Evolutionary conservation across 2,797 vertebrate species (phyloP).

Genomic region (Acomys russatus): DNA sequence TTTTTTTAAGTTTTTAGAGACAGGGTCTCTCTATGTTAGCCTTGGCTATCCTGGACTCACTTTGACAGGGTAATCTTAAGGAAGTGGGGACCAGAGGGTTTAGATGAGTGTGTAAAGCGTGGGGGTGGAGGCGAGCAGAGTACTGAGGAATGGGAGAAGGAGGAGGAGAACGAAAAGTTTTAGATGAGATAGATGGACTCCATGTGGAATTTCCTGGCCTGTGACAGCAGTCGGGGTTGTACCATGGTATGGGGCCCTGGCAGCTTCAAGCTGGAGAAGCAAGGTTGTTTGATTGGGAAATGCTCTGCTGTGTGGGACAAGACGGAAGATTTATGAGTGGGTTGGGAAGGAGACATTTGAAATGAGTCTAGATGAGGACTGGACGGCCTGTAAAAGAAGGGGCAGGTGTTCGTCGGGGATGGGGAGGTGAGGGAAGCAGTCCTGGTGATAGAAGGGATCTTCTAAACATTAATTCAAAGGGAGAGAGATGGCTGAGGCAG

Average conservation of each 20-base stretch:
- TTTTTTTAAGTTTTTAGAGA: no score
- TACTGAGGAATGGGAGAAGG: background rate
- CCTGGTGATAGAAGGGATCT: background rate
- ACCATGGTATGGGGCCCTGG: background rate
- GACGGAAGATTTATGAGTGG: background rate
- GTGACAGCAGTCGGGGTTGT: no score
- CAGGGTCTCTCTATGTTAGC: no score
- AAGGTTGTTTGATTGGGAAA: background rate
- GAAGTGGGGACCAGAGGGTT: background rate
- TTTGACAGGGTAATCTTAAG: background rate
- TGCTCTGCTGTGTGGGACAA: background rate
- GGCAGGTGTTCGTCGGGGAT: background rate
- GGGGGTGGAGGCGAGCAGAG: background rate
- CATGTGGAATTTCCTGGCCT: background rate
- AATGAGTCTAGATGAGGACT: background rate
- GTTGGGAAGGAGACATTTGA: background rate
- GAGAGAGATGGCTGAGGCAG: background rate
- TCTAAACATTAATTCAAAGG: background rate
- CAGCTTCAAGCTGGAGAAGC: background rate
- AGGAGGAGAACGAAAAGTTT: background rate
- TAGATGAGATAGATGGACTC: background rate
- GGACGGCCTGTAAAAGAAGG: background rate
- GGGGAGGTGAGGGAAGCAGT: background rate
- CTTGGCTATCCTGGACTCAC: no score
- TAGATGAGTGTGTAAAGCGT: background rate